Conservation (phyloP, 2,888 invertebrate genomes). For the Troglohyphantes excavatus region DNA sequence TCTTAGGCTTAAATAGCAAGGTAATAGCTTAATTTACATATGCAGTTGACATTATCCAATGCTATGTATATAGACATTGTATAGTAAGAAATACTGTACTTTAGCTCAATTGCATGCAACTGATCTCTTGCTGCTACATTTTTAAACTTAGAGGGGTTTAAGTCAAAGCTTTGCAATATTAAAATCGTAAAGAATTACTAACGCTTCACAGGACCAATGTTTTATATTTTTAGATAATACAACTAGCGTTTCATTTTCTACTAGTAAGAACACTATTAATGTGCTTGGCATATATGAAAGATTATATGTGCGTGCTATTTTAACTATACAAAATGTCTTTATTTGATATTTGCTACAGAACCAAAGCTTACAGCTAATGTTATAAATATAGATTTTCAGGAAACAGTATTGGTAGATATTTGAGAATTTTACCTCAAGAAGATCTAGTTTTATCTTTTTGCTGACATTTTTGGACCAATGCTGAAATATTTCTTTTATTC, state of each 20-base stretch:
- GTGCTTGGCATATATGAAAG: neutral
- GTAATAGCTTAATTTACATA: too few species aligned
- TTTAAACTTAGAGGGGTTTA: neutral
- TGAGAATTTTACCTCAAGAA: neutral
- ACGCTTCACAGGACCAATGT: conserved; percentile 7
- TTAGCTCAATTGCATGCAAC: neutral
- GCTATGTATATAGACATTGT: too few species aligned
- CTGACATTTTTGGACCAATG: neutral
- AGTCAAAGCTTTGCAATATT: neutral
- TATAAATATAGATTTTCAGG: neutral
- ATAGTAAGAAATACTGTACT: neutral
- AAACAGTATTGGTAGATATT: neutral
- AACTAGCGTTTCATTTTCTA: neutral
- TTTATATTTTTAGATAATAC: neutral
- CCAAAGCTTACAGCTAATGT: neutral
- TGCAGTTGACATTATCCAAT: too few species aligned
- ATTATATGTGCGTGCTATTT: neutral
- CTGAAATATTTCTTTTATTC: conserved; percentile 10
- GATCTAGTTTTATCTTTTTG: neutral
- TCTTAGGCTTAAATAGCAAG: too few species aligned
- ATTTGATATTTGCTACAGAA: conserved; percentile 15
- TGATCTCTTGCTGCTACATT: neutral
- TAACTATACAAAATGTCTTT: neutral
- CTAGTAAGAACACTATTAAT: neutral
- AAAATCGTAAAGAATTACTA: neutral